Evolutionary conservation across 2,888 invertebrate species (phyloP).

Genomic region (Acanthosoma haemorrhoidale): DNA sequence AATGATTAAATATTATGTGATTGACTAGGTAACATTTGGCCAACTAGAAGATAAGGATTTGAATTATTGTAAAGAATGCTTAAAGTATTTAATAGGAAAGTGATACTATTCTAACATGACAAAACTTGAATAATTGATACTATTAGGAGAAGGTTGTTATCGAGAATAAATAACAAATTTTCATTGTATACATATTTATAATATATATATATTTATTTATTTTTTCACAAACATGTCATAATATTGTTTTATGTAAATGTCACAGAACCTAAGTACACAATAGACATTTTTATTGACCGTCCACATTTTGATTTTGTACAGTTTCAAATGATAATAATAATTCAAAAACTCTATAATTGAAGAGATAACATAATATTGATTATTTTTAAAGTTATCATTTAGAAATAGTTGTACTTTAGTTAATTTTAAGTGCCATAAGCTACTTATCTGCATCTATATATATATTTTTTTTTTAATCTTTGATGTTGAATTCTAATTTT

Average conservation of each 20-base stretch:
- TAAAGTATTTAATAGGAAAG: too few relatives aligned
- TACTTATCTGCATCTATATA: slow-evolving; percentile 17
- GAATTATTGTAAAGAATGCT: too few relatives aligned
- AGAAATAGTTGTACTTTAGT: slow-evolving; percentile 9
- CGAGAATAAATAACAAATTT: too few relatives aligned
- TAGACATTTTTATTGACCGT: slow-evolving; percentile 36
- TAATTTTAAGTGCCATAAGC: slow-evolving; percentile 11
- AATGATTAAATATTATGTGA: too few relatives aligned
- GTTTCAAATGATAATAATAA: slow-evolving; percentile 35
- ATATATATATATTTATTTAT: slow-evolving; percentile 32
- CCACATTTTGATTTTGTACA: slow-evolving; percentile 37
- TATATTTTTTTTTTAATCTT: background rate
- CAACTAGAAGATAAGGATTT: too few relatives aligned
- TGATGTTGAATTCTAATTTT: background rate
- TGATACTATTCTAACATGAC: too few relatives aligned
- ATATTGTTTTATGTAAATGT: slow-evolving; percentile 34
- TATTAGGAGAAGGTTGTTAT: too few relatives aligned
- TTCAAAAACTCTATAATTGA: slow-evolving; percentile 14
- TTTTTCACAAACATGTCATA: slow-evolving; percentile 37
- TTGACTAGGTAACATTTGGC: too few relatives aligned
- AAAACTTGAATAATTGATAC: too few relatives aligned
- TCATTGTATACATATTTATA: slow-evolving; percentile 29
- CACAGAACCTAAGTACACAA: slow-evolving; percentile 37
- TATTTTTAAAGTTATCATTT: background rate
- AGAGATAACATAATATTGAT: background rate